Conservation (phyloP, 2,797 vertebrate species). For the Oryzias dopingdopingensis region DNA sequence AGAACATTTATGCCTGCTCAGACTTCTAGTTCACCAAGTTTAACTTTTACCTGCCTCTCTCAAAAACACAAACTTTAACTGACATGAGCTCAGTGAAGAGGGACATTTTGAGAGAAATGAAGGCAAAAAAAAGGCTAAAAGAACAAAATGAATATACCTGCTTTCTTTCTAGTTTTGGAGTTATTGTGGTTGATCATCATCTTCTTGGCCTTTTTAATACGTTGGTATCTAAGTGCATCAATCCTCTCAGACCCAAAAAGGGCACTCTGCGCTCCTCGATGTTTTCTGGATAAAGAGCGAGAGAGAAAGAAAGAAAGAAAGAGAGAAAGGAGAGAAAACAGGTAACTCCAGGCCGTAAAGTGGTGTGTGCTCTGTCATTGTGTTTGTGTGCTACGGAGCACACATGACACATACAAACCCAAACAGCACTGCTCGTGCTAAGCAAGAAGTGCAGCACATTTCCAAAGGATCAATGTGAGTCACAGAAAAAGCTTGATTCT, state of each 20-base stretch:
- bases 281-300: conserved; percentile 73
- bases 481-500: conserved; percentile 29
- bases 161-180: conserved; percentile 94
- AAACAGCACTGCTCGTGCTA: conserved; percentile 61
- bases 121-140: not conserved
- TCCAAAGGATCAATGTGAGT: conserved; percentile 63
- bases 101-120: no score
- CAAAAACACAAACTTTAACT: no score
- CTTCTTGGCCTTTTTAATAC: conserved; percentile 98
- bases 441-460: conserved; percentile 68
- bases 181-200: conserved; percentile 92
- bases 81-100: no score
- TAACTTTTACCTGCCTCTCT: no score
- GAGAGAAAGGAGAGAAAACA: conserved; percentile 59
- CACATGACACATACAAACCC: conserved; percentile 51
- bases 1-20: no score
- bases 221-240: conserved; percentile 98
- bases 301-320: conserved; percentile 59
- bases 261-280: conserved; percentile 80
- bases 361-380: conserved; percentile 28
- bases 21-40: no score
- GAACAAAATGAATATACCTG: conserved; percentile 82
- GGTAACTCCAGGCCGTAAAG: conserved; percentile 66
- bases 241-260: conserved; percentile 99
- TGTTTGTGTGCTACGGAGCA: conserved; percentile 60